These are phyloP conservation scores for Perca flavescens DNA, from an alignment of 2,113 vertebrate species.

Conservation along the genomic window DNA sequence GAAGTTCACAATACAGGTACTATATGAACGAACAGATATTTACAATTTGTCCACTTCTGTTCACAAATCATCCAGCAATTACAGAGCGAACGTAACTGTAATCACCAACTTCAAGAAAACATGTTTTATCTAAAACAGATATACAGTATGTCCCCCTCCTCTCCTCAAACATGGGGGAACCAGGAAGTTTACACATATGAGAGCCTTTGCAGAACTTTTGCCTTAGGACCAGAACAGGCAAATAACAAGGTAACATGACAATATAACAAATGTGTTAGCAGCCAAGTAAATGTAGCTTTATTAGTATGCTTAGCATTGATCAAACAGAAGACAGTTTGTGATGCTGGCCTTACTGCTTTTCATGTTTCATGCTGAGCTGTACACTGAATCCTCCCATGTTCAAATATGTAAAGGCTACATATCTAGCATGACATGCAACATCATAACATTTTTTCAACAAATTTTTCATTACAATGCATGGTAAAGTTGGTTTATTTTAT, in stretches of 20 bases:
- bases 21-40: neutral
- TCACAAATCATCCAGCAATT: neutral
- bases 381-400: neutral
- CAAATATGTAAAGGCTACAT: neutral
- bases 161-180: neutral
- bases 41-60: neutral
- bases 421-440: neutral
- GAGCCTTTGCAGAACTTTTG: neutral
- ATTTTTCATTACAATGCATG: too few species aligned
- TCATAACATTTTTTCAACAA: neutral
- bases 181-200: neutral
- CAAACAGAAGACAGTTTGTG: neutral
- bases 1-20: neutral
- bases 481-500: neutral
- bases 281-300: neutral
- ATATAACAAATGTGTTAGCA: neutral
- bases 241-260: neutral
- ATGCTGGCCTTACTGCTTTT: too few species aligned
- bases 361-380: neutral
- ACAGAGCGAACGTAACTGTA: neutral
- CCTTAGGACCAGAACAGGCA: neutral
- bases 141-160: neutral
- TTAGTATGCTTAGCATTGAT: neutral
- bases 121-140: neutral
- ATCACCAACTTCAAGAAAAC: neutral